A percentile compares a stretch with the other conserved stretches of the same genome.
These are phyloP conservation scores for Lobophora halterata DNA, from an alignment of 2,888 invertebrate genomes.

Conservation along the genomic window DNA sequence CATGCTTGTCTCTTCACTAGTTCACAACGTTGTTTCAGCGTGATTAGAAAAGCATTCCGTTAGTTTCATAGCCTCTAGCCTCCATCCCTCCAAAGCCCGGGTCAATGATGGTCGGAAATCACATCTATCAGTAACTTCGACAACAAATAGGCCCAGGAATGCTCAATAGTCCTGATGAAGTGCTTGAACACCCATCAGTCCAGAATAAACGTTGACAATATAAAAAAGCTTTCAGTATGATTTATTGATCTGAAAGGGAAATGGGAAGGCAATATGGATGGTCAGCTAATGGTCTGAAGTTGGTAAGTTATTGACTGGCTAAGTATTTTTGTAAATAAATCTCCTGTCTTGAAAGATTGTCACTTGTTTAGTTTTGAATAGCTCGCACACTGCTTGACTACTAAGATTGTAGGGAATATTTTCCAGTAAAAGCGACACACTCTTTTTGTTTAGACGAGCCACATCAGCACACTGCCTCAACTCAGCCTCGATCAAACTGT, in stretches of 20 bases:
- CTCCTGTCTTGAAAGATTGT: too few species aligned
- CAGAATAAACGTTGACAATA: conserved; percentile 71
- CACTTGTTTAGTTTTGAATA: too few species aligned
- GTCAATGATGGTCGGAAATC: conserved; percentile 51
- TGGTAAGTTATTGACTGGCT: conserved; percentile 8
- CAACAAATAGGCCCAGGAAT: conserved; percentile 62
- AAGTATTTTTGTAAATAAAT: conserved; percentile 5
- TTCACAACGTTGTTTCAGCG: too few species aligned
- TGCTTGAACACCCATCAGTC: conserved; percentile 65
- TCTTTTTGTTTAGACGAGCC: too few species aligned
- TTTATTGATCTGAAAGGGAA: conserved; percentile 44
- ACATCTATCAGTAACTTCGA: conserved; percentile 57
- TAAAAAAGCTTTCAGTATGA: conserved; percentile 60
- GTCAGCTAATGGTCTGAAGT: conserved; percentile 13
- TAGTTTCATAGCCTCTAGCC: conserved; percentile 13
- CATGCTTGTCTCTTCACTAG: too few species aligned
- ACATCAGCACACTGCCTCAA: too few species aligned
- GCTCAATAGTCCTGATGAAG: conserved; percentile 63
- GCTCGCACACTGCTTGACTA: too few species aligned
- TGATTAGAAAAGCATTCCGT: too few species aligned
- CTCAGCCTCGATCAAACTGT: too few species aligned
- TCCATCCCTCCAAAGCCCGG: conserved; percentile 30
- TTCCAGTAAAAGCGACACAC: too few species aligned
- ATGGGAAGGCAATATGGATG: conserved; percentile 8
- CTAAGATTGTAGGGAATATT: too few species aligned